These are phyloP conservation scores for Euborellia annulipes DNA, from an alignment of 1,140 invertebrate genomes.

Conservation along the genomic window DNA sequence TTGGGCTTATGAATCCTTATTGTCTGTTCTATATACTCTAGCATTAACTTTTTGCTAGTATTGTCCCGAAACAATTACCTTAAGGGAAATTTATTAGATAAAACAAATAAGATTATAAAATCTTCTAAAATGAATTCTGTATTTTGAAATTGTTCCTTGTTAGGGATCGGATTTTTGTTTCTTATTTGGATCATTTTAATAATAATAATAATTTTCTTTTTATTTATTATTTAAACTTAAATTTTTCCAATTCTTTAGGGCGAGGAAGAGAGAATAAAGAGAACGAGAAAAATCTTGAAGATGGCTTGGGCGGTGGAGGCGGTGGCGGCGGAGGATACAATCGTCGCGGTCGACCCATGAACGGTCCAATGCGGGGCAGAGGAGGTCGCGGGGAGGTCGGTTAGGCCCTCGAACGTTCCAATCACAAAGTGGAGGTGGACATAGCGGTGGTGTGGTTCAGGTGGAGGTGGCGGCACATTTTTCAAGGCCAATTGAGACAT, in stretches of 20 bases:
- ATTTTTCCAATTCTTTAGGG: constrained; percentile 25
- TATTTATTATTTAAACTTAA: constrained; percentile 1
- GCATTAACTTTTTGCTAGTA: too few relatives aligned
- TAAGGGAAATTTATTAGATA: too few relatives aligned
- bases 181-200: constrained; percentile 5
- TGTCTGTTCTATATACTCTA: too few relatives aligned
- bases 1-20: too few relatives aligned
- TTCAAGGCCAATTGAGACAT: constrained; percentile 30
- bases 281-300: constrained; percentile 38
- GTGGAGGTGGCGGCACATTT: constrained; percentile 17
- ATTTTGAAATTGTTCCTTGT: too few relatives aligned
- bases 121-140: too few relatives aligned
- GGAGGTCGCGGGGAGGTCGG: constrained; percentile 39
- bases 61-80: too few relatives aligned
- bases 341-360: constrained; percentile 27
- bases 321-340: constrained; percentile 24
- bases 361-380: constrained; percentile 29
- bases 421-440: constrained; percentile 29
- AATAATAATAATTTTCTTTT: constrained; percentile 1
- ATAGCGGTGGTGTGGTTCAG: neutral
- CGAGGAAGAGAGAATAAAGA: constrained; percentile 42
- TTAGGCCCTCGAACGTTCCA: constrained; percentile 33
- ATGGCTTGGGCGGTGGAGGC: constrained; percentile 27
- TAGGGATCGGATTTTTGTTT: neutral
- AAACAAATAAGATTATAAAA: too few relatives aligned